Base-by-base conservation (phyloP, 2,113 vertebrate species). In the Dasyprocta punctata region DNA sequence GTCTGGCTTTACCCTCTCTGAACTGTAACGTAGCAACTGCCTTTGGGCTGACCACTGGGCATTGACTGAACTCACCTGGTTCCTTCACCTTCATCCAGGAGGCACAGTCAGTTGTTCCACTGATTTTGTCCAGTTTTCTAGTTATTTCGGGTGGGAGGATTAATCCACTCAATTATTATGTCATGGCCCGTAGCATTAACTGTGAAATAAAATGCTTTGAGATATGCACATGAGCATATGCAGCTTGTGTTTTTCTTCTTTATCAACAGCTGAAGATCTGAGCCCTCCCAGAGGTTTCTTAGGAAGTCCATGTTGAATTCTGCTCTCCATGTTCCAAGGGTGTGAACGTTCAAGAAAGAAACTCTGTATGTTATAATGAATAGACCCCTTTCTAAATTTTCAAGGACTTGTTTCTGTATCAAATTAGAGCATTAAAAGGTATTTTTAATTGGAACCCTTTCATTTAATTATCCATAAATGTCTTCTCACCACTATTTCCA, bases 191-290 rank as follows among this genome's bases (percentile, higher is more conserved):
- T 86, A 89, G 38, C 38, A 52, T 81, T 88, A 75, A 41, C 47
- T 54, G 67, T 69, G 58, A 86, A 83, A 71, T 92, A 20, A 96
- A 85, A 12, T 61, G 41, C 71, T 92, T 92, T 95, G 61, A 95
- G 89, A 47, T 0, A 49, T 8, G 5, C 24, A 47, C 28, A 54
- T 12, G 63, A 41, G 17, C 10, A 19, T 41, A 49, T 22, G 38
- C 28, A 77, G 13, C 7, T 38, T 44, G 20, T 89, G 17, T 52
- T 88, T 69, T 88, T 52, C 33, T 28, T 69, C 89, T 54, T 44
- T 30, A 82, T 93, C 80, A 44, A 17, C 8, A 19, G 30, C 84
- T 96, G 54, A 83, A 83, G 87, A 80, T 83, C 30, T 78, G 22
- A 80, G 28, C 36, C 44, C 4, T 82, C 19, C 52, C 54, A 4